Evolutionary conservation across 2,113 vertebrate species (phyloP).

Genomic region (Cepphus grylle): DNA sequence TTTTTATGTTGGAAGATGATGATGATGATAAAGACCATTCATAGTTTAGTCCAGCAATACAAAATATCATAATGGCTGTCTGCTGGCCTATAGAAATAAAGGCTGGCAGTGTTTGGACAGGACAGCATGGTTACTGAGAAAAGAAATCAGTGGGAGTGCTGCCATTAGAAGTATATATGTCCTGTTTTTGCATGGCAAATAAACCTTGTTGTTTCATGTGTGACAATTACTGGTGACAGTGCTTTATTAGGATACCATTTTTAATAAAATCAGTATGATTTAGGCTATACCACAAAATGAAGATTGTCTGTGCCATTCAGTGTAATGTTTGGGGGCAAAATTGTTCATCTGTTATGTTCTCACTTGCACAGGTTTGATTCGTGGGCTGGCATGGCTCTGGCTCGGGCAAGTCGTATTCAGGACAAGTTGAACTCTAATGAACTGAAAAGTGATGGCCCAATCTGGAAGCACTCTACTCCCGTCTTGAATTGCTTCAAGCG

Average conservation of each 20-base stretch:
- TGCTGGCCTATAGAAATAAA: not conserved
- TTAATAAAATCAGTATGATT: not conserved
- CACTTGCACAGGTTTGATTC: constrained; percentile 87
- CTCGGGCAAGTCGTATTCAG: constrained; percentile 94
- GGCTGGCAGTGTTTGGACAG: not conserved
- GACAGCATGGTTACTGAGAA: not conserved
- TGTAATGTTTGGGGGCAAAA: too few species aligned
- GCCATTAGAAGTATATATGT: not conserved
- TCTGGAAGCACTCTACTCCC: constrained; percentile 93
- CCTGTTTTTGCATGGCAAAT: not conserved
- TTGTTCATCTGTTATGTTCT: not conserved
- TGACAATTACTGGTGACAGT: not conserved
- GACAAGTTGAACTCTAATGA: constrained; percentile 98
- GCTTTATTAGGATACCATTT: not conserved
- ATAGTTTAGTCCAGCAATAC: not conserved
- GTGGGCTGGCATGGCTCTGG: constrained; percentile 98
- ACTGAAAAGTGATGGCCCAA: constrained; percentile 91
- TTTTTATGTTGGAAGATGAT: not conserved
- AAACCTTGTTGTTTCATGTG: not conserved
- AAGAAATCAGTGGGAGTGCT: not conserved
- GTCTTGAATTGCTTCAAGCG: constrained; percentile 92
- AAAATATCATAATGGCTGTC: not conserved
- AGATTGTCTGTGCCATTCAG: not conserved
- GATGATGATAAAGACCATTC: not conserved
- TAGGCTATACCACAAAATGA: not conserved